Percentiles rank a stretch among this genome's conserved stretches.
Conservation (phyloP, 2,797 vertebrate species). For the Peromyscus melanophrys region DNA sequence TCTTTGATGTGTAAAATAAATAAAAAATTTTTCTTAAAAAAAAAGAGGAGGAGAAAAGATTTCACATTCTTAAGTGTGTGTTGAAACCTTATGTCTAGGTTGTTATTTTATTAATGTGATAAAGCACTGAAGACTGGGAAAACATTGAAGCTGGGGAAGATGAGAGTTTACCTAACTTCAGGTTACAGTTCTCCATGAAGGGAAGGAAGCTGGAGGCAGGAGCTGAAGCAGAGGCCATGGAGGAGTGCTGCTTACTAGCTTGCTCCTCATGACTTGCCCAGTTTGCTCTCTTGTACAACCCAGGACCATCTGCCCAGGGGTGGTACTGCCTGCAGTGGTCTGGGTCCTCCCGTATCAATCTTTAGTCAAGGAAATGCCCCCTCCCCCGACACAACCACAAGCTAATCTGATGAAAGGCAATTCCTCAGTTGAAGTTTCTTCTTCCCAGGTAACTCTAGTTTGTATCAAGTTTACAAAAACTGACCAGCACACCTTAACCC, state of each 20-base stretch:
- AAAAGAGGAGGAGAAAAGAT: neutral
- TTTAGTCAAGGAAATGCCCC: neutral
- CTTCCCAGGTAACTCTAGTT: neutral
- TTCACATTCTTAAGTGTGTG: too few relatives aligned
- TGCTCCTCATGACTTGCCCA: neutral
- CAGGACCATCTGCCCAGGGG: neutral
- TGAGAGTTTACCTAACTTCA: neutral
- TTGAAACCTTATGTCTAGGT: neutral
- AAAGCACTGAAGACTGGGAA: too few relatives aligned
- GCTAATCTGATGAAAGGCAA: neutral
- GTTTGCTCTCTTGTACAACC: neutral
- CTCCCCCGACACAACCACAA: neutral
- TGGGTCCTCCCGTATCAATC: neutral
- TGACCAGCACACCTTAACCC: neutral
- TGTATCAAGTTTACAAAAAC: neutral
- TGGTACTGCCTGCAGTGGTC: neutral
- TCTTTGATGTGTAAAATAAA: too few relatives aligned
- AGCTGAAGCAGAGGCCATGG: neutral
- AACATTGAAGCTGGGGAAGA: too few relatives aligned
- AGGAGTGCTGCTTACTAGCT: neutral
- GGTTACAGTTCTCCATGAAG: neutral
- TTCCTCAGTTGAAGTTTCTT: neutral
- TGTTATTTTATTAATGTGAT: neutral
- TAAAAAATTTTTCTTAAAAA: too few relatives aligned
- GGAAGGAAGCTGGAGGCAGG: neutral